Conservation (phyloP, 2,797 vertebrate genomes). For the Glossophaga mutica region DNA sequence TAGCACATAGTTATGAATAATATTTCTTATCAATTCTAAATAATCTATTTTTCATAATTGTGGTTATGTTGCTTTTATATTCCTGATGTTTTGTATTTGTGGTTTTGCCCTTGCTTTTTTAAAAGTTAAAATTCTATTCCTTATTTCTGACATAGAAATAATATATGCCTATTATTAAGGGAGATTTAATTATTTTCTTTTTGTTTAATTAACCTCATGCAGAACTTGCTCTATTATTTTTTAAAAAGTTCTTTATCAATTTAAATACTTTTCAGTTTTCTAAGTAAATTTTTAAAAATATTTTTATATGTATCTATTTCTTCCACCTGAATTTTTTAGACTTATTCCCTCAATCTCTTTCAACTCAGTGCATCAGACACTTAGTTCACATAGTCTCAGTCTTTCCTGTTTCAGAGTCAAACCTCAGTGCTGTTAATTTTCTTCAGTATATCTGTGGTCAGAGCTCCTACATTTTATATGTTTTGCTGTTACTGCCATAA, state of each 20-base stretch:
- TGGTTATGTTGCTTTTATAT: not conserved
- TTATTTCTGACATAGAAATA: not conserved
- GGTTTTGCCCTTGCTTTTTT: not conserved
- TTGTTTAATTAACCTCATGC: not conserved
- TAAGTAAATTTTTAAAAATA: not conserved
- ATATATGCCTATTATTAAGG: not conserved
- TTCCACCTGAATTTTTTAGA: not conserved
- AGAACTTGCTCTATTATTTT: not conserved
- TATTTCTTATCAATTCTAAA: not conserved
- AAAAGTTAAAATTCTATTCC: not conserved
- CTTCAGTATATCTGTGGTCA: conserved; percentile 20
- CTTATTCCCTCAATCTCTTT: not conserved
- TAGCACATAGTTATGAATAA: not conserved
- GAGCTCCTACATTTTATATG: not conserved
- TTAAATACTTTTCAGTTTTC: conserved; percentile 6
- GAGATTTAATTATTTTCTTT: not conserved
- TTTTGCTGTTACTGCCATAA: conserved; percentile 27
- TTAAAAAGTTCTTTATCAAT: not conserved
- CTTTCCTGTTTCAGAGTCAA: conserved; percentile 32
- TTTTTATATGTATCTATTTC: conserved; percentile 4
- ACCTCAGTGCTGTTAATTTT: conserved; percentile 37
- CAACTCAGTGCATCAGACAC: not conserved
- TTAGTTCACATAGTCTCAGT: not conserved
- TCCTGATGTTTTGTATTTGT: not conserved
- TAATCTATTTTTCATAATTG: not conserved